Evolutionary conservation across 2,113 vertebrate genomes (phyloP).

Genomic region (Neolamprologus kungweensis): DNA sequence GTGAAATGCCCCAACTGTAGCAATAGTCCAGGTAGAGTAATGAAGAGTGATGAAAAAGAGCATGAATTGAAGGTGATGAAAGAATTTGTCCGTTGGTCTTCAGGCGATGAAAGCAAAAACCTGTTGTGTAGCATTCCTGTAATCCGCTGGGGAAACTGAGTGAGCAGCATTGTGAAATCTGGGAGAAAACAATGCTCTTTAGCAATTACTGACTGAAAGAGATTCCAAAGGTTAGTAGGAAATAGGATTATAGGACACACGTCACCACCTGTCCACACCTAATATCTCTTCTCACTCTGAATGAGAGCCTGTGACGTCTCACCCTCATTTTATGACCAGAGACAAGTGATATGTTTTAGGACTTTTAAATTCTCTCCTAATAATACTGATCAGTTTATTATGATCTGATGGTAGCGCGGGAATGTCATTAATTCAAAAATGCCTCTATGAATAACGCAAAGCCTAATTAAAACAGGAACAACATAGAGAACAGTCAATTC

Average conservation of each 20-base stretch:
- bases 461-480: not conserved
- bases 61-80: not conserved
- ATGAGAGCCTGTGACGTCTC: not conserved
- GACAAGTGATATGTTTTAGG: not conserved
- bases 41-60: not conserved
- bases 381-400: not conserved
- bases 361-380: not conserved
- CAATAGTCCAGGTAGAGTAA: not conserved
- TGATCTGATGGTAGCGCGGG: not conserved
- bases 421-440: not conserved
- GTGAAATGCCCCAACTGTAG: not conserved
- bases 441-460: not conserved
- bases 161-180: constrained; percentile 19
- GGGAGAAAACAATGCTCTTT: not conserved
- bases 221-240: not conserved
- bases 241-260: not conserved
- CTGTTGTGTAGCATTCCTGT: constrained; percentile 5
- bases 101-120: constrained; percentile 6
- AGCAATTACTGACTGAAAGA: not conserved
- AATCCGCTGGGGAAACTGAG: not conserved
- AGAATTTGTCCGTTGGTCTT: not conserved
- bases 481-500: not conserved
- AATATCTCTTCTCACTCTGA: not conserved
- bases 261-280: not conserved
- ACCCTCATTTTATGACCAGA: not conserved